Percentiles rank a stretch among this genome's conserved stretches.
phyloP scores from a whole-genome alignment of 2,113 vertebrate genomes.

The Petrocephalus zakoni region DNA sequence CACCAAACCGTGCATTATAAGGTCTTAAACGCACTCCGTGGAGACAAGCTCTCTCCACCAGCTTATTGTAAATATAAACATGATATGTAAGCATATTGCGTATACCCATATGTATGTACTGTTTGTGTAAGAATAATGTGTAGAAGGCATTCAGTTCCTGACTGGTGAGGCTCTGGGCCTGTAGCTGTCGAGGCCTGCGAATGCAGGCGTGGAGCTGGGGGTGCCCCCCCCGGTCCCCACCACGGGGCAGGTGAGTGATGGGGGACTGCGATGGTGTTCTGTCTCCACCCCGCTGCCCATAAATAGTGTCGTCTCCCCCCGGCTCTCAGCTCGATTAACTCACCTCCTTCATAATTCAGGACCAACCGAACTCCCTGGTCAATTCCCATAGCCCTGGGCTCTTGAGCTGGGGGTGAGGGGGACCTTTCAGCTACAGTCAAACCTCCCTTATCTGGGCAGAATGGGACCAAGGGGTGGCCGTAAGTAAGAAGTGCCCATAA shows the following conservation, averaged over 20 bases:
- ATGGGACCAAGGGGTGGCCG: no score
- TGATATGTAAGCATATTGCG: not conserved
- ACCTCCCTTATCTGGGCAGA: no score
- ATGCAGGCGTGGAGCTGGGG: not conserved
- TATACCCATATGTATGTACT: not conserved
- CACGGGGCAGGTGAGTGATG: not conserved
- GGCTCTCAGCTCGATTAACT: not conserved
- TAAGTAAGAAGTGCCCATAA: no score
- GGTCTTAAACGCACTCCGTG: not conserved
- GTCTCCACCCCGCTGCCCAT: not conserved
- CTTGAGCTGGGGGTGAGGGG: no score
- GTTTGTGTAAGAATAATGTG: not conserved
- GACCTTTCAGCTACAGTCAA: not conserved
- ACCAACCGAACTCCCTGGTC: not conserved
- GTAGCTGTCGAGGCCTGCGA: not conserved
- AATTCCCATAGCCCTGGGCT: not conserved
- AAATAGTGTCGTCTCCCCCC: constrained; percentile 11
- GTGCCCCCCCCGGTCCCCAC: not conserved
- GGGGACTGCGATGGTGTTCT: not conserved
- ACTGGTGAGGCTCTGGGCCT: not conserved
- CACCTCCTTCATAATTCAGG: constrained; percentile 13
- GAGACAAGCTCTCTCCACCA: not conserved
- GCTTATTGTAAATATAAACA: not conserved
- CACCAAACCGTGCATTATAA: not conserved
- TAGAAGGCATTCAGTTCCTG: not conserved